Conservation (phyloP, 1,140 invertebrate species). For the Eupristina koningsbergeri region DNA sequence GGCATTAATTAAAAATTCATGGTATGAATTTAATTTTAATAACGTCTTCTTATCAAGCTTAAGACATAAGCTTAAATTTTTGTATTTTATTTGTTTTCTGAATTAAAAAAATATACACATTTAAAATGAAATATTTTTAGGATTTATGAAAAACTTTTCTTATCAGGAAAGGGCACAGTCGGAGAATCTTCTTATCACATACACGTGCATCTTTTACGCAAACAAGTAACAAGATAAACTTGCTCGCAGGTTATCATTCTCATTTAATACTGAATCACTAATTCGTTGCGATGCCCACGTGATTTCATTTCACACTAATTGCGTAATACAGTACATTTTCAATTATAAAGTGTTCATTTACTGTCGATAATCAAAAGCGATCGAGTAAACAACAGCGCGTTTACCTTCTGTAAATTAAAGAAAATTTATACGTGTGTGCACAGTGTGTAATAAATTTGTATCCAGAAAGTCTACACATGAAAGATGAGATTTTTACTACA, state of each 20-base stretch:
- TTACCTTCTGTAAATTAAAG: not conserved
- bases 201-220: constrained; percentile 18
- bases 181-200: not conserved
- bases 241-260: not conserved
- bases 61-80: not conserved
- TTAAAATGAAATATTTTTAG: not conserved
- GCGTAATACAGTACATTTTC: not conserved
- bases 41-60: not conserved
- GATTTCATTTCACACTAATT: not conserved
- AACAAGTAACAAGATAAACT: constrained; percentile 17
- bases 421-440: not conserved
- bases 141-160: not conserved
- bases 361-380: not conserved
- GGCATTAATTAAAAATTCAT: not conserved
- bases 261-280: constrained; percentile 1
- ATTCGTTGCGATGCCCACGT: constrained; percentile 1
- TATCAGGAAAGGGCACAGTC: not conserved
- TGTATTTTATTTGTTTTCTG: not conserved
- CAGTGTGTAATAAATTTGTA: not conserved
- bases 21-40: not conserved
- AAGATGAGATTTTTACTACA: constrained; percentile 14
- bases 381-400: not conserved
- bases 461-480: not conserved
- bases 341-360: not conserved
- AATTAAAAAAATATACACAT: not conserved